Evolutionary conservation across 2,888 invertebrate species (phyloP), one percentile per base, ranked within the genome.

Genomic region (Nomada fabriciana): DNA sequence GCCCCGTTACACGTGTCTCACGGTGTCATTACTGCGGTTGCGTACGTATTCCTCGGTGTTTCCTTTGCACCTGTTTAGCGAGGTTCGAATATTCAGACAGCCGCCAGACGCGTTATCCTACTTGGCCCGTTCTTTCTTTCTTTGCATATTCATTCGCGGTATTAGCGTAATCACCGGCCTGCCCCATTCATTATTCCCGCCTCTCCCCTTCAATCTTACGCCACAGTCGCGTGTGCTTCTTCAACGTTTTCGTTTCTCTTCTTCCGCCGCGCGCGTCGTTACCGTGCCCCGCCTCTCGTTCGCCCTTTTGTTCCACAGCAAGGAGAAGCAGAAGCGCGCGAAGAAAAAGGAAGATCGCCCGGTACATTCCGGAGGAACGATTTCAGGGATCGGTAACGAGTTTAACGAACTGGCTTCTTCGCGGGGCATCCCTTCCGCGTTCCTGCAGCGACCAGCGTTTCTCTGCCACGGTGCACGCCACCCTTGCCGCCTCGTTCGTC

Each of bases 331-430:
- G 20, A n/a, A 20, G 29, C 15, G 20, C 43, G 5, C 2, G 13
- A 18, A 50, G 50, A 60, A 25, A 42, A 47, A 53, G 53, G 55
- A 65, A 77, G 65, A 72, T 76, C 70, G 65, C 11, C 43, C 20
- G 61, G 43, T 55, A 68, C 74, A 68, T 74, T 76, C 73, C 68
- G 55, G 68, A 61, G 72, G 73, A 72, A 68, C 76, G 75, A 83
- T 87, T 87, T 86, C 88, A 87, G 80, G 77, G 86, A 87, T 87
- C 86, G 76, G 86, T 82, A 88, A 88, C 88, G 83, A 86, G 87
- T 87, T 88, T 87, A 87, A 88, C 83, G 86, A 87, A 87, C 87
- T 86, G 87, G 76, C 83, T 81, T 81, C 74, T 77, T 78, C 83
- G 68, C 75, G 23, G 65, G 57, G 42, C 71, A 67, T 82, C 83